These are phyloP conservation scores for Electrona antarctica DNA, from an alignment of 2,113 vertebrate species.

Conservation along the genomic window DNA sequence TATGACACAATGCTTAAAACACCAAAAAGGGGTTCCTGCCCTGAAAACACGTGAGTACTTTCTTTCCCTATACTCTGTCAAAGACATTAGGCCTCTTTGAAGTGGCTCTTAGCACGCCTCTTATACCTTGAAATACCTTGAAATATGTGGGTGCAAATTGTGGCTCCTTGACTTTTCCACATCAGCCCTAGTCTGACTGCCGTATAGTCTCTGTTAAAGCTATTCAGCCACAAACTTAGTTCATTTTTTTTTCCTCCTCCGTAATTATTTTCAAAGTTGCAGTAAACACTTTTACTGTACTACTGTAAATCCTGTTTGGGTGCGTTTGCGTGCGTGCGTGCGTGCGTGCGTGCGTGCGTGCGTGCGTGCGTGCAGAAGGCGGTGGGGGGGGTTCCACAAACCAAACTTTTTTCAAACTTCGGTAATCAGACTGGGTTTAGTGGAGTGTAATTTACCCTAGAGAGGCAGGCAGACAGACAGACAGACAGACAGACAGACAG, in stretches of 20 bases:
- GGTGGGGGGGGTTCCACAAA: slow-evolving; percentile 55
- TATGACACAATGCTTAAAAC: no score
- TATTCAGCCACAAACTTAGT: slow-evolving; percentile 44
- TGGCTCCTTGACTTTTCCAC: slow-evolving; percentile 22
- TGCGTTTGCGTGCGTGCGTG: slow-evolving; percentile 8
- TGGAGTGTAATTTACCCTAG: slow-evolving; percentile 75
- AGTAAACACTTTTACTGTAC: slow-evolving; percentile 63
- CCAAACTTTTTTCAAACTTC: slow-evolving; percentile 76
- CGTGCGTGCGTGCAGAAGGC: slow-evolving; percentile 17
- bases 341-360: slow-evolving; percentile 24
- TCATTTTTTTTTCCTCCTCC: slow-evolving; percentile 45
- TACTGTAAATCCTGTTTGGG: slow-evolving; percentile 45
- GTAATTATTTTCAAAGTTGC: slow-evolving; percentile 50
- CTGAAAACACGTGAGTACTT: no score
- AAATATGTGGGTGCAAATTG: slow-evolving; percentile 46
- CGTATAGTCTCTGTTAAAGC: slow-evolving; percentile 47
- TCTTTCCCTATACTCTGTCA: slow-evolving; percentile 36
- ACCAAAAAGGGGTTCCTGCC: no score
- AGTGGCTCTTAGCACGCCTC: no score
- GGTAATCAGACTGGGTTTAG: slow-evolving; percentile 77
- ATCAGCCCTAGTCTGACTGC: slow-evolving; percentile 12
- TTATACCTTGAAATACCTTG: slow-evolving; percentile 66
- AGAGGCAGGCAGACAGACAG: no score
- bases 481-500: slow-evolving; percentile 63
- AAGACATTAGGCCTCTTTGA: slow-evolving; percentile 37